A percentile compares a stretch with the other conserved stretches of the same genome.
These are phyloP conservation scores for Mystacornis crossleyi DNA, from an alignment of 2,113 vertebrate genomes.

Conservation along the genomic window DNA sequence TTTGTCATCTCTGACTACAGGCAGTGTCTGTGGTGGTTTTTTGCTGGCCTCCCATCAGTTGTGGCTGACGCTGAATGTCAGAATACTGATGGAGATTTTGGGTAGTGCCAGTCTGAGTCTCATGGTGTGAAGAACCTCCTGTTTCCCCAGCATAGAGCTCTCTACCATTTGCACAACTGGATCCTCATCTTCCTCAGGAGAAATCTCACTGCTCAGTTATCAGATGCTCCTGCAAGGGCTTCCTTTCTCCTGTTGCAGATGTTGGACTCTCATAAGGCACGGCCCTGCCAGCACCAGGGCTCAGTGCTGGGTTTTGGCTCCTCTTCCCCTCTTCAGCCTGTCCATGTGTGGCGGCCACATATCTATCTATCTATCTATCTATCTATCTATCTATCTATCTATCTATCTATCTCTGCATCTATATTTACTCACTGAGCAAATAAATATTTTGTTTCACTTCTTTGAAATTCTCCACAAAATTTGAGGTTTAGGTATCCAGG, in stretches of 20 bases:
- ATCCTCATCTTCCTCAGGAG: neutral
- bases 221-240: neutral
- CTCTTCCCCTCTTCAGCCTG: neutral
- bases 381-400: neutral
- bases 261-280: neutral
- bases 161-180: neutral
- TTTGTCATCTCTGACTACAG: neutral
- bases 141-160: neutral
- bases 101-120: neutral
- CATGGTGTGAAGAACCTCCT: neutral
- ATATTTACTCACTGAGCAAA: neutral
- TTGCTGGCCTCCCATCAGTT: neutral
- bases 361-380: neutral
- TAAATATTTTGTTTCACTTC: neutral
- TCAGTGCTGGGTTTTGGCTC: accelerated
- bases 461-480: neutral
- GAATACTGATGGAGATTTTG: neutral
- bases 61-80: neutral
- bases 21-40: neutral
- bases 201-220: neutral
- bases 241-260: neutral
- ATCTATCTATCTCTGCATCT: neutral
- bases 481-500: neutral
- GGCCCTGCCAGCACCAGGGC: neutral
- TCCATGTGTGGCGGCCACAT: neutral